Conservation (phyloP, 2,797 vertebrate species). For the Micrastur ruficollis region DNA sequence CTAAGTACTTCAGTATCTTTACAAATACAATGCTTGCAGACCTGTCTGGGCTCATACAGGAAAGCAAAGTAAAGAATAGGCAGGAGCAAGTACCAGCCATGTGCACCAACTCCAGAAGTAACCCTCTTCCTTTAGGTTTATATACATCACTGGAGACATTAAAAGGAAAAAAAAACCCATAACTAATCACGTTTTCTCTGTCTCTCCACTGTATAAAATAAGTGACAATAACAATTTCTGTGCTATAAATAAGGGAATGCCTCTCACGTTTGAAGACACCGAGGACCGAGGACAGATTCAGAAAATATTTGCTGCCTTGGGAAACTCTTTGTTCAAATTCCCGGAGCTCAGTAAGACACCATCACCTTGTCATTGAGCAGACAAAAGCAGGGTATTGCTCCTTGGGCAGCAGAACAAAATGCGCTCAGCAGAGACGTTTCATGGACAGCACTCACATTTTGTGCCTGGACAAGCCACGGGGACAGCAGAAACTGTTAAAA, state of each 20-base stretch:
- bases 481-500: neutral
- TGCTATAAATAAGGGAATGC: neutral
- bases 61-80: neutral
- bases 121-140: neutral
- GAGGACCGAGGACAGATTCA: neutral
- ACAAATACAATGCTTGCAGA: neutral
- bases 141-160: neutral
- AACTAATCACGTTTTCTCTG: neutral
- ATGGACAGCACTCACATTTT: neutral
- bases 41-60: neutral
- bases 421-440: neutral
- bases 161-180: neutral
- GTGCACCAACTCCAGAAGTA: neutral
- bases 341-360: neutral
- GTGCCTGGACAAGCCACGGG: rapidly evolving
- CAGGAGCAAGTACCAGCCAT: neutral
- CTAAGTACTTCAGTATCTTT: neutral
- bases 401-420: neutral
- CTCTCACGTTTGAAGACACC: neutral
- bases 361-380: neutral
- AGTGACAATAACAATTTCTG: neutral
- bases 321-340: neutral
- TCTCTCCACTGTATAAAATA: neutral
- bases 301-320: neutral
- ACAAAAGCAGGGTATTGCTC: neutral